Evolutionary conservation across 2,797 vertebrate species (phyloP).

Genomic region (Australoheros facetus): DNA sequence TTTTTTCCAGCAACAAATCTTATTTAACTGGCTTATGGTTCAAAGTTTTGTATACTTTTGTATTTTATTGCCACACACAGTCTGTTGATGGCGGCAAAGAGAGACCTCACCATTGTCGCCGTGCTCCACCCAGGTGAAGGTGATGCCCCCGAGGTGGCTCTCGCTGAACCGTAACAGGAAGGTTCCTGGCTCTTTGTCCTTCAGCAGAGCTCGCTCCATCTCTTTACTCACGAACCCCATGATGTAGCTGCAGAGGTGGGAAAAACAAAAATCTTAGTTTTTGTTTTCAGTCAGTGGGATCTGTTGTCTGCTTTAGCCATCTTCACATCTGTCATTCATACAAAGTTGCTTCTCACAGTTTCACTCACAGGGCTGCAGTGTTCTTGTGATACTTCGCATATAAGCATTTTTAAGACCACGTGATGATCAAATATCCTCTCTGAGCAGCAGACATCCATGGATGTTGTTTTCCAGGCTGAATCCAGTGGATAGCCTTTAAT

Average conservation of each 20-base stretch:
- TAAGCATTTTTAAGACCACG: no score
- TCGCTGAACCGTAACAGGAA: conserved; percentile 96
- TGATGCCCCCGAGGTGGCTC: conserved; percentile 96
- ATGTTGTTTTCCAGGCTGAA: background rate
- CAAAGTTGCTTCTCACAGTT: background rate
- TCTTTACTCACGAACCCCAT: conserved; percentile 99
- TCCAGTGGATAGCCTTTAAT: no score
- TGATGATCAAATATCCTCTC: no score
- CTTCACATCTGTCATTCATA: background rate
- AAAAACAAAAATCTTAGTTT: fast-evolving
- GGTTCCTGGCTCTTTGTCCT: conserved; percentile 90
- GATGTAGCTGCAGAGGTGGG: conserved; percentile 81
- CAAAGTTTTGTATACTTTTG: fast-evolving
- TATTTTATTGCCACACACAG: fast-evolving
- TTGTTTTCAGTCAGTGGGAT: background rate
- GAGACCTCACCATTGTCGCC: conserved; percentile 85
- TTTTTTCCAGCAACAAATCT: background rate
- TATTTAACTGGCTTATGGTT: background rate
- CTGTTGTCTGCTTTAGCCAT: background rate
- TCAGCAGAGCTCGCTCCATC: conserved; percentile 90
- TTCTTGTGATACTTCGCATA: background rate
- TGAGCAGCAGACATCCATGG: background rate
- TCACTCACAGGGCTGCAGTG: background rate
- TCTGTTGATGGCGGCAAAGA: background rate
- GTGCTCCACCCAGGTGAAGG: conserved; percentile 96